Percentiles rank a stretch among this genome's conserved stretches.
Evolutionary conservation across 37 sponge, comb jelly and placozoan genomes (phyloP).

Genomic region (Halisarca cf. caerulea): DNA sequence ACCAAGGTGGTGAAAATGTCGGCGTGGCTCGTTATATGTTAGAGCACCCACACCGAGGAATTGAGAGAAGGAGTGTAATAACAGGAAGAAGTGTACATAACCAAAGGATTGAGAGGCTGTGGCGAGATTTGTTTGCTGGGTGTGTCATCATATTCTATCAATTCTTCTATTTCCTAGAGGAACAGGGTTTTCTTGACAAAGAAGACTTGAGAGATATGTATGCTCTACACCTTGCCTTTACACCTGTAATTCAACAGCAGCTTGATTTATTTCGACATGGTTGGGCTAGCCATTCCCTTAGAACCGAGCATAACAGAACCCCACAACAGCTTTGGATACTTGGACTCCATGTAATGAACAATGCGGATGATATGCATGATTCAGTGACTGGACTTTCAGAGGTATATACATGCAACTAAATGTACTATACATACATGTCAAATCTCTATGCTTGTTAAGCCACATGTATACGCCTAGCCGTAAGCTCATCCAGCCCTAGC

Average conservation of each 20-base stretch:
- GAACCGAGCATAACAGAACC: conserved; percentile 40
- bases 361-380: conserved; percentile 5
- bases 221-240: conserved; percentile 3
- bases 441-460: too few relatives aligned
- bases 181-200: conserved; percentile 34
- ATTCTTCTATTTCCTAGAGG: conserved; percentile 60
- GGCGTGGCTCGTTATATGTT: conserved; percentile 48
- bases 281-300: conserved; percentile 7
- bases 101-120: conserved; percentile 75
- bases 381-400: conserved; percentile 8
- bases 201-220: conserved; percentile 30
- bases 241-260: conserved; percentile 41
- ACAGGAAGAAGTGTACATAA: conserved; percentile 63
- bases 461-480: too few relatives aligned
- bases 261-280: conserved; percentile 11
- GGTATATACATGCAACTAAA: neutral
- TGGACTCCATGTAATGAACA: neutral
- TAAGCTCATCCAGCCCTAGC: too few relatives aligned
- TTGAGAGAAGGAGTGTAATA: conserved; percentile 57
- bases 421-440: too few relatives aligned
- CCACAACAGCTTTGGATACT: conserved; percentile 58
- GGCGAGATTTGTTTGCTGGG: conserved; percentile 62
- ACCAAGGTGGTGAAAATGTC: conserved; percentile 36
- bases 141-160: conserved; percentile 48
- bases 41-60: conserved; percentile 45